Evolutionary conservation across 2,888 invertebrate species (phyloP).

Genomic region (Agonum fuliginosum): DNA sequence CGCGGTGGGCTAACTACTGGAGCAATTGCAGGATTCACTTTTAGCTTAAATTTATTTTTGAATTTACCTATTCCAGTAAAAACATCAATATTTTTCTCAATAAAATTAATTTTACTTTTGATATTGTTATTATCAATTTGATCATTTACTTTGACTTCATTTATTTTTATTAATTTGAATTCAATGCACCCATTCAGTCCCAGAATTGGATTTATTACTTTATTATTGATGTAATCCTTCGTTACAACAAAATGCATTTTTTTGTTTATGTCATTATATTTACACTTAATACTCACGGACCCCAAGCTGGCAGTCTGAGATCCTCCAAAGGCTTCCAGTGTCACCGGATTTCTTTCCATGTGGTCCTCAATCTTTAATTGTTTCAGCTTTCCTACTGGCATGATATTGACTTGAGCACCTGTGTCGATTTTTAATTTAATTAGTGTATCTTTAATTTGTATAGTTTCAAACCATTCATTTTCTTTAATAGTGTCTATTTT

Average conservation of each 20-base stretch:
- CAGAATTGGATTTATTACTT: not conserved
- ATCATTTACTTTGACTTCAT: too few species aligned
- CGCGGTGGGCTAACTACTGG: not conserved
- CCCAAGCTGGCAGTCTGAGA: not conserved
- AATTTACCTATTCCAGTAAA: not conserved
- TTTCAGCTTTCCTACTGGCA: too few species aligned
- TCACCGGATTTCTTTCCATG: too few species aligned
- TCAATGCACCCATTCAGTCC: not conserved
- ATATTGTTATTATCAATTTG: too few species aligned
- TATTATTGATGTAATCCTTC: not conserved
- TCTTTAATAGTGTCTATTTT: not conserved
- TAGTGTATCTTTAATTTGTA: too few species aligned
- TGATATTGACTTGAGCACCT: too few species aligned
- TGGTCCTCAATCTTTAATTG: too few species aligned
- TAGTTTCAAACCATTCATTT: not conserved
- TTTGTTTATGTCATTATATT: not conserved
- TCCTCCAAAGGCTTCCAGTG: not conserved
- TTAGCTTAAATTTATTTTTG: constrained; percentile 2
- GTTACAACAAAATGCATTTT: not conserved
- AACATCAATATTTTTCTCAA: not conserved
- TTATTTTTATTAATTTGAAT: not conserved
- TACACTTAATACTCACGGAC: not conserved
- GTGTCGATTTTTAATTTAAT: too few species aligned
- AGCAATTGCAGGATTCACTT: not conserved
- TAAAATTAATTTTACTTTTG: too few species aligned